Evolutionary conservation across 2,888 invertebrate species (phyloP), one percentile per base, ranked within the genome.

Genomic region (Oscheius onirici): DNA sequence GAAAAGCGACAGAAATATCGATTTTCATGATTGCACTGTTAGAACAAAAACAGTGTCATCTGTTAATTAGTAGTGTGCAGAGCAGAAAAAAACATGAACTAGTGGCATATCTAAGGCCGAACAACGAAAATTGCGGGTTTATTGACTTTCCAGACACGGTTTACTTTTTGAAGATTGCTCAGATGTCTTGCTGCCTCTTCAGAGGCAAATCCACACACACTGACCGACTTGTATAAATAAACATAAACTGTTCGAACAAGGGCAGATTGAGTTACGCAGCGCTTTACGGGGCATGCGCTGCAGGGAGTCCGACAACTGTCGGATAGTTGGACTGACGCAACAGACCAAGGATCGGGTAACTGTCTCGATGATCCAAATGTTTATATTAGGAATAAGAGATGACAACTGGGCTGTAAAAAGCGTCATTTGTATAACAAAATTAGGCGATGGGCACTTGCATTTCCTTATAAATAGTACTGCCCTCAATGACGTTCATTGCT

Each of bases 191-290:
- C 20, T 58, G 41, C 41, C 58, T 17, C 41, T 43, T 28, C 58
- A n/a, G 41, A 58, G 8, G 8, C 34, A 3, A 34, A n/a, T n/a
- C n/a, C 34, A 34, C 46, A 63, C 49, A 46, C 46, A 63, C 24
- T 49, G 15, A 10, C n/a, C 46, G 63, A 15, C 26, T 46, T 49
- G 49, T 49, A 63, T 63, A 63, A 63, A 63, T 63, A 63, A 63
- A 63, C 63, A 63, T 63, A 63, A 63, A 63, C 63, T 63, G 46
- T 49, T 13, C 28, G 46, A 49, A 63, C 63, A 63, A 46, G 40
- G 13, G n/a, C 10, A 41, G 60, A 44, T 60, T 13, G 43, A 41
- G 60, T 60, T 60, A 43, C 60, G 28, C 22, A 41, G 52, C 17
- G 24, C 52, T 52, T 20, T 17, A 34, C 34, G 34, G 34, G 34